Base-by-base conservation (phyloP, 2,113 vertebrate species). In the Cephalopterus ornatus region DNA sequence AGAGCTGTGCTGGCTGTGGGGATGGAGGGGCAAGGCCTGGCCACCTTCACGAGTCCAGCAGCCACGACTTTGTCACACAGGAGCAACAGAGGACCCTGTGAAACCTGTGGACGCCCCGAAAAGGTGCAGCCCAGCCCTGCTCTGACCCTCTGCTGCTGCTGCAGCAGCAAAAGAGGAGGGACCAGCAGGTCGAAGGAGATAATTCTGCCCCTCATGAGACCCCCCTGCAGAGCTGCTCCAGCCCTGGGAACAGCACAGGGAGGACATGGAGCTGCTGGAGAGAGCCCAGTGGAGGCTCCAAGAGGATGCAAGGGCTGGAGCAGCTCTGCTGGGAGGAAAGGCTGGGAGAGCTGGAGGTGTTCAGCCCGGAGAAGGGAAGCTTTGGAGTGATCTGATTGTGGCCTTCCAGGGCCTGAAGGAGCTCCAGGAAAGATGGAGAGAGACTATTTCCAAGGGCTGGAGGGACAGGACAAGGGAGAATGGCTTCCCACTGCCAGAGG, bases 51-150 rank as follows among this genome's bases (percentile, higher is more conserved):
- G 37, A 28, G 6, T 26, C 20, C 2, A 1, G 55, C 11, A 59
- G 46, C 46, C 4, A 0, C 14, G 14, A 0, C 0, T 11, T 24
- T 7, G 2, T 8, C 50, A 21, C 85, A 70, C 0, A 3, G 55
- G 62, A 86, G 66, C 4, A 11, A 37, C 68, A 79, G 39, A 22
- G 9, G 9, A 66, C 35, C 33, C 59, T 4, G 0, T n/a, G 50
- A 83, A 56, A 86, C 33, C 39, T 41, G 14, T 15, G 59, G 26
- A 37, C 66, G 46, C 76, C 65, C 22, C 0, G 2, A 67, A 37
- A 52, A 83, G 72, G 66, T 61, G 33, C 35, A 26, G 67, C 15
- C 44, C 39, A 44, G 20, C 44, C 0, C 1, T 28, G 44, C n/a
- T 39, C 24, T 27, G 42, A 22, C 24, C n/a, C 47, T 39, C 53